Conservation (phyloP, 2,888 invertebrate genomes). For the Drosophila infuscata region DNA sequence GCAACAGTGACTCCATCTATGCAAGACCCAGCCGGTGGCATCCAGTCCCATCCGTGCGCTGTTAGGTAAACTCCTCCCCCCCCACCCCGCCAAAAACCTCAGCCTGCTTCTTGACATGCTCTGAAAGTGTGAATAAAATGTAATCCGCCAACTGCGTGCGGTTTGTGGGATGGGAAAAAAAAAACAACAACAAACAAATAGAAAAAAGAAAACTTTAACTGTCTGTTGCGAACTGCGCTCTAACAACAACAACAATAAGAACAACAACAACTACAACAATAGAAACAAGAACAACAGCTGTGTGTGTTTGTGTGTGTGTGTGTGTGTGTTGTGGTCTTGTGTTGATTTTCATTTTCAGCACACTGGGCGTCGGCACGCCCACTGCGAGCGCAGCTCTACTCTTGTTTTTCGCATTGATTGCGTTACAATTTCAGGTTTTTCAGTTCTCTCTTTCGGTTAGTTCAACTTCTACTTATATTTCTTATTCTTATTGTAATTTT, state of each 20-base stretch:
- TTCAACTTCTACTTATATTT: conserved; percentile 65
- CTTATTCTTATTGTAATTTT: conserved; percentile 16
- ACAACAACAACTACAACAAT: conserved; percentile 11
- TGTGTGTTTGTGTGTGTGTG: conserved; percentile 34
- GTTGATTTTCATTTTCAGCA: conserved; percentile 80
- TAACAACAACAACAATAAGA: conserved; percentile 4
- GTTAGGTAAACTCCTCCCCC: not conserved
- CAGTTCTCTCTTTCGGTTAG: conserved; percentile 51
- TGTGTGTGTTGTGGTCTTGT: conserved; percentile 46
- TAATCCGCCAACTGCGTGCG: conserved; percentile 68
- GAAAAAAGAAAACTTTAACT: conserved; percentile 51
- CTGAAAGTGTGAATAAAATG: conserved; percentile 63
- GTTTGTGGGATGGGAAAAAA: conserved; percentile 29
- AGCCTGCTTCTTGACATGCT: not conserved
- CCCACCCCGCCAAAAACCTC: not conserved
- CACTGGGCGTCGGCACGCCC: conserved; percentile 59
- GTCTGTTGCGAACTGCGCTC: conserved; percentile 32
- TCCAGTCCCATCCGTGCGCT: not conserved
- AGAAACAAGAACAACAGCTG: conserved; percentile 50
- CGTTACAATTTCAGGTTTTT: conserved; percentile 81
- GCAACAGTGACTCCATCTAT: conserved; percentile 14
- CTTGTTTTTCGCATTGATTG: conserved; percentile 77
- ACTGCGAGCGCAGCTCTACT: conserved; percentile 34
- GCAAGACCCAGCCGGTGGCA: not conserved
- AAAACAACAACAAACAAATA: conserved; percentile 13